Conservation (phyloP, 2,888 invertebrate genomes). For the Deilephila porcellus region DNA sequence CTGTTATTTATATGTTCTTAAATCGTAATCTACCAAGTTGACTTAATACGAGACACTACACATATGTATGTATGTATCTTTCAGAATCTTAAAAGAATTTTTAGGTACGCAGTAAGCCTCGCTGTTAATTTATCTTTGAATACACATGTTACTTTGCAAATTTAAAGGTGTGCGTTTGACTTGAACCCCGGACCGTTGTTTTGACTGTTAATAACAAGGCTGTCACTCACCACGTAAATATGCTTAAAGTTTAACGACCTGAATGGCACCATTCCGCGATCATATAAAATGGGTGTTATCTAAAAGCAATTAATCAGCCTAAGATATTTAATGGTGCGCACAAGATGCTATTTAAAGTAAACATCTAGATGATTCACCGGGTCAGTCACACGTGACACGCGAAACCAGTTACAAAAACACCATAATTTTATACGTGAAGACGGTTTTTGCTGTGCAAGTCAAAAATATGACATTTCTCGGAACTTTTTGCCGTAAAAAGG, state of each 20-base stretch:
- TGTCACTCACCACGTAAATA: not conserved
- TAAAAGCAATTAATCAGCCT: constrained; percentile 49
- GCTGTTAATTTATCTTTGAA: too few relatives aligned
- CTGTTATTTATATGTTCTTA: too few relatives aligned
- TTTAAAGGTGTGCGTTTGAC: too few relatives aligned
- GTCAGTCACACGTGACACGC: constrained; percentile 60
- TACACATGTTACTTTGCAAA: too few relatives aligned
- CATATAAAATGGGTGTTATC: constrained; percentile 39
- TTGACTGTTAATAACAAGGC: not conserved
- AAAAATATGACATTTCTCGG: constrained; percentile 61
- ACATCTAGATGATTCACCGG: constrained; percentile 69
- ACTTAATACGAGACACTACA: too few relatives aligned
- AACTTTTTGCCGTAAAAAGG: constrained; percentile 40
- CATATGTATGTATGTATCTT: too few relatives aligned
- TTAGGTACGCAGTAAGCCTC: too few relatives aligned
- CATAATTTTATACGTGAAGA: constrained; percentile 55
- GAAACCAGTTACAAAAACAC: constrained; percentile 68
- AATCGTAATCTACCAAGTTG: too few relatives aligned
- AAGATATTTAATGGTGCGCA: constrained; percentile 36
- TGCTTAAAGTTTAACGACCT: constrained; percentile 42
- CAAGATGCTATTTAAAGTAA: constrained; percentile 54
- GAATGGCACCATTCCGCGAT: constrained; percentile 8
- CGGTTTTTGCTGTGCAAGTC: constrained; percentile 48
- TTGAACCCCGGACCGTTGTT: too few relatives aligned
- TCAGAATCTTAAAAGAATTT: too few relatives aligned